Conservation (phyloP, 2,888 invertebrate species). For the Peribatodes rhomboidaria region DNA sequence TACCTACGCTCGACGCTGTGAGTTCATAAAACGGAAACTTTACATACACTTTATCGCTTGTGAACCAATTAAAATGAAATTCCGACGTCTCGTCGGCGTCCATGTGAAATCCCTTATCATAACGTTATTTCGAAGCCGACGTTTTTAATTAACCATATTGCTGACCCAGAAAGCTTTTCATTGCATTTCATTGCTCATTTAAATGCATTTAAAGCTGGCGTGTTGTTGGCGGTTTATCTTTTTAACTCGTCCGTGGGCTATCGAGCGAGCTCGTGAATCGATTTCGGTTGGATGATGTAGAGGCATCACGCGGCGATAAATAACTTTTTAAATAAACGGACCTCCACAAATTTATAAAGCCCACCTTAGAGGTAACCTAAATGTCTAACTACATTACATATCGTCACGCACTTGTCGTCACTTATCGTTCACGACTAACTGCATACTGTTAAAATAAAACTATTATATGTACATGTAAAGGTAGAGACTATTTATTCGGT, state of each 20-base stretch:
- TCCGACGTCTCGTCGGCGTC: constrained; percentile 16
- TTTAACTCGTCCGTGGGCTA: constrained; percentile 27
- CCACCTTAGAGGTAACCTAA: too few species aligned
- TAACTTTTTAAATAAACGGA: not conserved
- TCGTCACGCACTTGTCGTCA: too few species aligned
- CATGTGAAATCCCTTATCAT: constrained; percentile 33
- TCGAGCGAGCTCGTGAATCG: constrained; percentile 37
- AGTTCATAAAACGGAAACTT: constrained; percentile 32
- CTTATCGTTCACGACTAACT: too few species aligned
- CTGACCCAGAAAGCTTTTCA: constrained; percentile 38
- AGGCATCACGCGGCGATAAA: constrained; percentile 13
- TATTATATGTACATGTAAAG: too few species aligned
- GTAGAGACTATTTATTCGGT: too few species aligned
- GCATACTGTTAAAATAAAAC: too few species aligned
- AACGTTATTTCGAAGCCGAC: constrained; percentile 24
- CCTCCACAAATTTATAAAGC: not conserved
- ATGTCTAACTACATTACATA: too few species aligned
- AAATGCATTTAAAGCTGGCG: constrained; percentile 23
- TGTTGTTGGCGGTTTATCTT: constrained; percentile 18
- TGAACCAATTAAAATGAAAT: constrained; percentile 34
- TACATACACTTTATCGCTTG: constrained; percentile 34
- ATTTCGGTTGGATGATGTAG: constrained; percentile 46
- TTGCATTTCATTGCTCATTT: constrained; percentile 40
- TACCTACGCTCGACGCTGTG: constrained; percentile 6
- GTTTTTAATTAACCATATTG: constrained; percentile 38